Base-by-base conservation (phyloP, 2,113 vertebrate genomes). In the Natator depressus region DNA sequence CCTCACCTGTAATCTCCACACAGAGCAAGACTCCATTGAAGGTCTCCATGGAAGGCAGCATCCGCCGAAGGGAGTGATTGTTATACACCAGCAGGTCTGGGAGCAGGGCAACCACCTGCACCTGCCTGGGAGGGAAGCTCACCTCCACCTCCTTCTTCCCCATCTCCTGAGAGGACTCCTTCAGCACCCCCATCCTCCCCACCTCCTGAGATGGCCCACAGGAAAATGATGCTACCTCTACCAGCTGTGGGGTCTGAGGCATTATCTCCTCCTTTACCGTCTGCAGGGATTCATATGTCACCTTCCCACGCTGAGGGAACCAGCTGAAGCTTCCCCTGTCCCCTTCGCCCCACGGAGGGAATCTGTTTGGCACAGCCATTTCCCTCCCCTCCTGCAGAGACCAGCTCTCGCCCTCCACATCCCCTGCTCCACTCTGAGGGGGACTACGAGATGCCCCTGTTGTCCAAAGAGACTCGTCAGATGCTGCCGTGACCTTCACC, bases 1-100 rank as follows among this genome's bases (percentile, higher is more conserved):
- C 51, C 86, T 95, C 89, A 97, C 96, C 97, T 83, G 93, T 96
- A 53, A 98, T 93, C 49, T 97, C 97, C 59, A 94, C 95, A 29
- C 95, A 96, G 2, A 96, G 94, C 29, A 98, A 95, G 42, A 94
- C 97, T 20, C 91, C 96, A 83, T 95, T 91, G 16, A 94, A 95
- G 8, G 89, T 91, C 76, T 95, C 86, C 14, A 95, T 54, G 57
- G 95, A 95, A 5, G 86, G 90, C 76, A 94, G 87, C 11, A 72
- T 38, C 65, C 35, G 62, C 72, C 8, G 8, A 14, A 54, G 50
- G 50, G 93, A 89, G n/a, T 84, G 72, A 83, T 59, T 82, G 51
- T 82, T 29, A 87, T 96, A 98, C 13, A 97, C 93, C 47, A 97
- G 89, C 16, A 97, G 54, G 80, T 96, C 95, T 22, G 97, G 96